Evolutionary conservation across 2,888 invertebrate species (phyloP).

Genomic region (Cyrtodaria siliqua): DNA sequence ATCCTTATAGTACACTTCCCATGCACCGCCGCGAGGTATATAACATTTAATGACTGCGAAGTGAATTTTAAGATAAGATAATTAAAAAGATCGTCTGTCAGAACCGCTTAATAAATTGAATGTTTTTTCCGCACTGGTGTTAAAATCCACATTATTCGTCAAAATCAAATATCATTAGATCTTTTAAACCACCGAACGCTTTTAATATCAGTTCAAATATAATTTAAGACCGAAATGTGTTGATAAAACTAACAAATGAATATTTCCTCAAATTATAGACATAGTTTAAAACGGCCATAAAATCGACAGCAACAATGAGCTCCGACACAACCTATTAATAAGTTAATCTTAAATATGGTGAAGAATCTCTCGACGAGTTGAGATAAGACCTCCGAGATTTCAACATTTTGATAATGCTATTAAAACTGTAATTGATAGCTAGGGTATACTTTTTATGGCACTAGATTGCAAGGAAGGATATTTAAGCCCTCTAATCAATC

Average conservation of each 20-base stretch:
- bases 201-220: conserved; percentile 46
- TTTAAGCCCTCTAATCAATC: conserved; percentile 42
- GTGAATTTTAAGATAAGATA: conserved; percentile 17
- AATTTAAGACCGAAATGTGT: conserved; percentile 52
- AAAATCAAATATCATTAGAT: conserved; percentile 15
- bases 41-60: too few species aligned
- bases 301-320: conserved; percentile 21
- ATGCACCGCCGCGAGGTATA: too few species aligned
- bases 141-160: conserved; percentile 32
- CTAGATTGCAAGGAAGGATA: conserved; percentile 39
- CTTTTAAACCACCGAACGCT: conserved; percentile 10
- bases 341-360: conserved; percentile 18
- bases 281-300: conserved; percentile 41
- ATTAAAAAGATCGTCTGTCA: conserved; percentile 35
- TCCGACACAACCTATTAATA: conserved; percentile 27
- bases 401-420: conserved; percentile 51
- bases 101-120: conserved; percentile 19
- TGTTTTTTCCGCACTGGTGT: conserved; percentile 15
- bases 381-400: conserved; percentile 45
- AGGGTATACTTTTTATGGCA: conserved; percentile 49
- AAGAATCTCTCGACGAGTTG: conserved; percentile 5
- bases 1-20: too few species aligned
- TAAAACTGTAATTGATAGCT: conserved; percentile 55
- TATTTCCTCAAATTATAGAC: conserved; percentile 45
- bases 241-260: conserved; percentile 59